phyloP scores from a whole-genome alignment of 1,140 invertebrate species.

The Choristoneura fumiferana region DNA sequence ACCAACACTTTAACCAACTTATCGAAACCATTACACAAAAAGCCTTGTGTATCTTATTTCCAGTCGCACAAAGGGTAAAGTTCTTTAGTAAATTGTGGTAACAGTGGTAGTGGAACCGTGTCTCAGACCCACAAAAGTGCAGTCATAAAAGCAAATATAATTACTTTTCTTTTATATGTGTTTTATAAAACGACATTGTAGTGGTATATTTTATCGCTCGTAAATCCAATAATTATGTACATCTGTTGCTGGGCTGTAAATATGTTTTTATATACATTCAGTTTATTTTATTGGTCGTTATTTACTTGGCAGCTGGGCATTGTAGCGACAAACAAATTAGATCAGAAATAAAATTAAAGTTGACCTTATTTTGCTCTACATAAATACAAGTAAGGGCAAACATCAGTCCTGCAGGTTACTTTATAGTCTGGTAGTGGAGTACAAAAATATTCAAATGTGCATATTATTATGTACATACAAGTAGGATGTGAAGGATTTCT shows the following conservation, averaged over 20 bases:
- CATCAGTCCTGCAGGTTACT: too few relatives aligned
- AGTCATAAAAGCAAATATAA: constrained; percentile 12
- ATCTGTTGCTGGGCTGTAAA: constrained; percentile 14
- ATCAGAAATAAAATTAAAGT: too few relatives aligned
- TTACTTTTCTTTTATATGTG: constrained; percentile 17
- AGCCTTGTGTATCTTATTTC: background rate
- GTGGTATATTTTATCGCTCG: constrained; percentile 5
- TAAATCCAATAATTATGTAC: constrained; percentile 9
- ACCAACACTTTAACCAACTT: background rate
- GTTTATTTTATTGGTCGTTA: background rate
- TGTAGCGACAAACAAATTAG: too few relatives aligned
- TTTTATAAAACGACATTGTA: constrained; percentile 5
- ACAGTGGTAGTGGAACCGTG: background rate
- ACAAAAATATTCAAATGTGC: too few relatives aligned
- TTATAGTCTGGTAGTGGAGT: too few relatives aligned
- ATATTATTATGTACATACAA: too few relatives aligned
- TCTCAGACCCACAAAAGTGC: background rate
- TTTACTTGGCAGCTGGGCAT: too few relatives aligned
- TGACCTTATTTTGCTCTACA: too few relatives aligned
- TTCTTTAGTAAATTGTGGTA: background rate
- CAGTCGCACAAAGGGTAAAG: background rate
- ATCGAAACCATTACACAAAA: background rate
- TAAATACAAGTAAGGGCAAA: too few relatives aligned
- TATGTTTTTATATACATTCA: constrained; percentile 6
- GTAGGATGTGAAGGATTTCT: too few relatives aligned